phyloP scores from a whole-genome alignment of 2,113 vertebrate genomes.

The Oryzias melastigma region DNA sequence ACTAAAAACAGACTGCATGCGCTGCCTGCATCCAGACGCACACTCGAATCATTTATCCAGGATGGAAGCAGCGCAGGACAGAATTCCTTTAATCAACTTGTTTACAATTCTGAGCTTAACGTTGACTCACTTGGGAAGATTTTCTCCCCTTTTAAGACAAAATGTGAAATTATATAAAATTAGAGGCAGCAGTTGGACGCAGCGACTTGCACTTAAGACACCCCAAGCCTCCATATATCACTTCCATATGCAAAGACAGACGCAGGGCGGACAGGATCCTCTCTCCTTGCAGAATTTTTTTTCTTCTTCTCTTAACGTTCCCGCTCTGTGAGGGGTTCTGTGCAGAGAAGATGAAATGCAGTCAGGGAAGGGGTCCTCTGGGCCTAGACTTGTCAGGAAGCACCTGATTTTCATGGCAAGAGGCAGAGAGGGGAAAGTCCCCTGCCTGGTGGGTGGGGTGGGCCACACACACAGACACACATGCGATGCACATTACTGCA shows the following conservation, averaged over 20 bases:
- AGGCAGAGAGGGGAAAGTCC: slow-evolving; percentile 67
- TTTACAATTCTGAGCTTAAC: slow-evolving; percentile 67
- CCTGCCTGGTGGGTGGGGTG: slow-evolving; percentile 65
- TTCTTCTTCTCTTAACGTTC: slow-evolving; percentile 38
- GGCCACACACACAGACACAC: slow-evolving; percentile 58
- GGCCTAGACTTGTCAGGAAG: slow-evolving; percentile 72
- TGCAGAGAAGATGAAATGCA: slow-evolving; percentile 31
- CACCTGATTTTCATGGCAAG: slow-evolving; percentile 67
- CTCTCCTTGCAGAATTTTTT: slow-evolving; percentile 36
- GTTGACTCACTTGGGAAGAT: slow-evolving; percentile 67
- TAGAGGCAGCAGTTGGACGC: slow-evolving; percentile 71
- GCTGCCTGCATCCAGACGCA: slow-evolving; percentile 29
- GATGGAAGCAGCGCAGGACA: slow-evolving; percentile 52
- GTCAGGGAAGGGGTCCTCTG: slow-evolving; percentile 52
- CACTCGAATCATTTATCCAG: slow-evolving; percentile 51
- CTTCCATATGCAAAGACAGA: slow-evolving; percentile 70
- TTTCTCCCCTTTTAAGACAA: slow-evolving; percentile 73
- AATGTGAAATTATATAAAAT: slow-evolving; percentile 78
- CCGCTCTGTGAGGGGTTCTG: slow-evolving; percentile 35
- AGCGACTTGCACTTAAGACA: slow-evolving; percentile 66
- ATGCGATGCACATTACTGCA: slow-evolving; percentile 26
- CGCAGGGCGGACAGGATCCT: slow-evolving; percentile 43
- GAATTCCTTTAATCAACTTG: slow-evolving; percentile 78
- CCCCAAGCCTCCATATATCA: slow-evolving; percentile 67
- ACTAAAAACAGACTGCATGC: slow-evolving; percentile 53